Evolutionary conservation across 2,888 invertebrate genomes (phyloP).

Genomic region (Podotricha telesiphe): DNA sequence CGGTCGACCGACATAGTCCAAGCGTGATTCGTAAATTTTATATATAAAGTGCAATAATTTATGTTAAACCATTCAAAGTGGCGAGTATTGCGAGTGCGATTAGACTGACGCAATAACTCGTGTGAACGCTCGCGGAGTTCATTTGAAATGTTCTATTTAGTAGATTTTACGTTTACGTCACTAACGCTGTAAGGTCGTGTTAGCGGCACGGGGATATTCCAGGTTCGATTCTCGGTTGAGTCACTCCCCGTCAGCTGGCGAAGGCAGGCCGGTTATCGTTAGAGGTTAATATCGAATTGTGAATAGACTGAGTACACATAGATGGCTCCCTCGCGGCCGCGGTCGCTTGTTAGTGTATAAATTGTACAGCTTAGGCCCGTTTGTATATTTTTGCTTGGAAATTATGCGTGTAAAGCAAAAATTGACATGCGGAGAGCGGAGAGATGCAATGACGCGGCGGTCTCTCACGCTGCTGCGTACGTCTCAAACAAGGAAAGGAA

Average conservation of each 20-base stretch:
- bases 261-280: too few relatives aligned
- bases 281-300: constrained; percentile 57
- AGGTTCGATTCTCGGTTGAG: constrained; percentile 31
- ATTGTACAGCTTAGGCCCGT: constrained; percentile 79
- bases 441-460: constrained; percentile 38
- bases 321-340: constrained; percentile 44
- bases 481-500: neutral
- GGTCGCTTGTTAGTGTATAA: constrained; percentile 69
- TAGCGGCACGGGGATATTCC: constrained; percentile 38
- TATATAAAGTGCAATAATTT: constrained; percentile 76
- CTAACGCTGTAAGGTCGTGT: constrained; percentile 8
- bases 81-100: constrained; percentile 58
- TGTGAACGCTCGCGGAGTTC: too few relatives aligned
- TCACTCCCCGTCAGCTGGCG: constrained; percentile 25
- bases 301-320: constrained; percentile 63
- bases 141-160: constrained; percentile 60
- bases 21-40: constrained; percentile 61
- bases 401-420: constrained; percentile 63
- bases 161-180: neutral
- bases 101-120: constrained; percentile 79
- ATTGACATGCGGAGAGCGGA: constrained; percentile 56
- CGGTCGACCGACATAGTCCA: constrained; percentile 45
- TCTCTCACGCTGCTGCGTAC: too few relatives aligned
- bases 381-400: constrained; percentile 80
- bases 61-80: constrained; percentile 69